Evolutionary conservation across 2,888 invertebrate species (phyloP).

Genomic region (Spisula solida): DNA sequence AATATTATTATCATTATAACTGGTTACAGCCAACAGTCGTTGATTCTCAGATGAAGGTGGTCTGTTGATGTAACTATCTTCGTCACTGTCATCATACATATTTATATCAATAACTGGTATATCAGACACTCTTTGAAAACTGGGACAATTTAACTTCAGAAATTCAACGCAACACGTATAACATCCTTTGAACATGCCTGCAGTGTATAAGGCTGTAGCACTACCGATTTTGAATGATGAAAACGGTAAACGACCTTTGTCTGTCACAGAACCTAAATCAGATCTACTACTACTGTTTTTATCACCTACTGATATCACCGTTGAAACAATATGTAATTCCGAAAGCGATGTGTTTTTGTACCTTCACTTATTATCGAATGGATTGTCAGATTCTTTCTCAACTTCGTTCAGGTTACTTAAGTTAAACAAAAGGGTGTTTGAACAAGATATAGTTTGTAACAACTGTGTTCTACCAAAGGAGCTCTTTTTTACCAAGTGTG

Average conservation of each 20-base stretch:
- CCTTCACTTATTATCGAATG: slow-evolving; percentile 28
- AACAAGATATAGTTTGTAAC: slow-evolving; percentile 9
- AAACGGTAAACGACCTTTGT: not conserved
- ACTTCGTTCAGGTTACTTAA: slow-evolving; percentile 21
- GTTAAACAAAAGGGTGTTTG: slow-evolving; percentile 18
- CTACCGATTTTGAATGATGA: slow-evolving; percentile 24
- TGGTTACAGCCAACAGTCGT: not conserved
- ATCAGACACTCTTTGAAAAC: not conserved
- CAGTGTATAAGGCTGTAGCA: slow-evolving; percentile 24
- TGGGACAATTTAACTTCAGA: not conserved
- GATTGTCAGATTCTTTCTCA: not conserved
- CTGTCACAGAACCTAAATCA: slow-evolving; percentile 11
- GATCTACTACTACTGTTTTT: slow-evolving; percentile 25
- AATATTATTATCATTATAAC: not conserved
- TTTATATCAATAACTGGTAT: slow-evolving; percentile 31
- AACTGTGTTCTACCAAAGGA: slow-evolving; percentile 25
- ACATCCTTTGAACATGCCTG: not conserved
- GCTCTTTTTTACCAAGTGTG: not conserved
- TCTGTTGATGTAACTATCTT: slow-evolving; percentile 1
- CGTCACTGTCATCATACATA: slow-evolving; percentile 32
- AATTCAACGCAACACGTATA: slow-evolving; percentile 15
- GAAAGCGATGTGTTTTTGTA: slow-evolving; percentile 13
- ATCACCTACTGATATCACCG: not conserved
- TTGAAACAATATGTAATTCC: not conserved
- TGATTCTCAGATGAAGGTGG: not conserved